Conservation (phyloP, 64 coral and sea anemone species). For the Stichodactyla mertensii region DNA sequence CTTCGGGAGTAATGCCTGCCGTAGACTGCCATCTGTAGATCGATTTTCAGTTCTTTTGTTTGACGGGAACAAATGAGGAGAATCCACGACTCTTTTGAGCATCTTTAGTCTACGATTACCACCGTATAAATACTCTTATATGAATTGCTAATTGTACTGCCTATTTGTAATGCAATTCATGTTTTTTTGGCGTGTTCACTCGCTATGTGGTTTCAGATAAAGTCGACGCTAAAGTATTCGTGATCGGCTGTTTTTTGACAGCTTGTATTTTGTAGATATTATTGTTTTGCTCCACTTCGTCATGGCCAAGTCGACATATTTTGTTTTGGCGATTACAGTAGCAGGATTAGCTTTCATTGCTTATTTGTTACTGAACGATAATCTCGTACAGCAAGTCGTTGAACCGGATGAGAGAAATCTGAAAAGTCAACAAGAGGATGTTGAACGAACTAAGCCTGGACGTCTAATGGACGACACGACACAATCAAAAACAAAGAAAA, state of each 20-base stretch:
- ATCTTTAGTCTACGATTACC: neutral
- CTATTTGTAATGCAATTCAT: neutral
- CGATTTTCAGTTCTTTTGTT: neutral
- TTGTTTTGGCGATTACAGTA: neutral
- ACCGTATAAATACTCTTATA: neutral
- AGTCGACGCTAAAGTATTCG: too few relatives aligned
- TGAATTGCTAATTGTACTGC: neutral
- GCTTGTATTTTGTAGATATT: neutral
- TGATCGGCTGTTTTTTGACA: too few relatives aligned
- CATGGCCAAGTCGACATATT: slow-evolving; percentile 1
- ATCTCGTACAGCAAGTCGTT: neutral
- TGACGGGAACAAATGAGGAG: neutral
- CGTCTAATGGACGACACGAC: neutral
- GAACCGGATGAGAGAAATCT: neutral
- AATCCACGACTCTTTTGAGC: neutral
- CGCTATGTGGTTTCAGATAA: too few relatives aligned
- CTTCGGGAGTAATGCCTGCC: neutral
- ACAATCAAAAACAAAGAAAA: neutral
- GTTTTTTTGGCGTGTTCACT: neutral
- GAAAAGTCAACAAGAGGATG: neutral
- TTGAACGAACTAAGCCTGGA: neutral
- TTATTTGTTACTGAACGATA: neutral
- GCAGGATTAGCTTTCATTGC: neutral
- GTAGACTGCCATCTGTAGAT: neutral
- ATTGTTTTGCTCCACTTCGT: neutral